phyloP scores from a whole-genome alignment of 92 coral and sea anemone genomes.

The Porites cylindrica region DNA sequence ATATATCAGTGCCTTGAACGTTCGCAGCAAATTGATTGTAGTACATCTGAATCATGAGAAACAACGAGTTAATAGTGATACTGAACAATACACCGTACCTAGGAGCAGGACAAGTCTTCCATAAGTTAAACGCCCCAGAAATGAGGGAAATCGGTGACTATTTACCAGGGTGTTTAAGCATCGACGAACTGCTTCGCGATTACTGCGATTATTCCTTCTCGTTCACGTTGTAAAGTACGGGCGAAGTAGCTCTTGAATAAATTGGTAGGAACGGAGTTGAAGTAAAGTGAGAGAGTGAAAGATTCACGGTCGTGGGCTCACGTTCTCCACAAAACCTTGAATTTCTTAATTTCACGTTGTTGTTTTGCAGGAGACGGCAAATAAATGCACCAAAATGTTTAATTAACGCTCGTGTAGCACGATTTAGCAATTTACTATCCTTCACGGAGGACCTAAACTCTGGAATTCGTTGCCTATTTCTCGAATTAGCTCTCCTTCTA shows the following conservation, averaged over 20 bases:
- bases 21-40: neutral
- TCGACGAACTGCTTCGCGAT: conserved; percentile 11
- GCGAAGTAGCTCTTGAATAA: conserved; percentile 3
- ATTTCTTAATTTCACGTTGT: neutral
- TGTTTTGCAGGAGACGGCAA: neutral
- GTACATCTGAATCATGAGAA: conserved; percentile 18
- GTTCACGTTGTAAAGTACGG: neutral
- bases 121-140: neutral
- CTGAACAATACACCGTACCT: conserved; percentile 7
- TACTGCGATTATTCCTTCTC: neutral
- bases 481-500: too few species aligned
- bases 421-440: neutral
- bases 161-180: neutral
- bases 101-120: conserved; percentile 1
- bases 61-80: neutral
- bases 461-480: too few species aligned
- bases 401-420: neutral
- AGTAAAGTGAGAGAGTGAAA: neutral
- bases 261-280: conserved; percentile 2
- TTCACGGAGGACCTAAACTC: too few species aligned
- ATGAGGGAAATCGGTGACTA: neutral
- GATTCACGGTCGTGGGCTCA: neutral
- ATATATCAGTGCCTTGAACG: neutral
- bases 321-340: conserved; percentile 5
- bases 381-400: too few species aligned